Base-by-base conservation (phyloP, 2,797 vertebrate genomes). In the Sebastolobus alascanus region DNA sequence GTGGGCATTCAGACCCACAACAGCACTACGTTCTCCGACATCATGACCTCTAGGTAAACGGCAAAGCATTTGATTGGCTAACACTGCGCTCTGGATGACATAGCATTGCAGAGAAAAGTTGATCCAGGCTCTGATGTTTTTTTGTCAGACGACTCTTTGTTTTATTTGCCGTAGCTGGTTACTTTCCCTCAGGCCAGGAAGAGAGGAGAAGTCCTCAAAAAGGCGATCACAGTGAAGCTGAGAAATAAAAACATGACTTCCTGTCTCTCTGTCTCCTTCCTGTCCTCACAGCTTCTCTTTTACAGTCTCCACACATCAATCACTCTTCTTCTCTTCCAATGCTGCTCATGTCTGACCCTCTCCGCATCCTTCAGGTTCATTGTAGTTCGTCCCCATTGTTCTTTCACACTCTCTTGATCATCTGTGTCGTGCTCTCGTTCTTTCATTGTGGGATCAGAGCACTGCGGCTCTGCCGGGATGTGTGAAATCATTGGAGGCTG, bases 391-490 rank as follows among this genome's bases (percentile, higher is more conserved):
- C 80, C 61, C 75, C 77, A 75, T 87, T 88, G 86, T 91, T 81
- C 82, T 74, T 77, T 81, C 87, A 63, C 83, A 79, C 73, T 75
- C 89, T 84, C 80, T 83, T 85, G 84, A 82, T 92, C 88, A 56
- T 69, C 60, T 66, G 43, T 79, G 73, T 80, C 75, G 61, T 12
- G 71, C 77, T 80, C 66, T 38, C 11, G 5, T 69, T 81, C 84
- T 80, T 78, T 87, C 79, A 50, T 77, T 38, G 69, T 33, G 78
- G 70, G 82, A 89, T 87, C 79, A 79, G 83, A 88, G 80, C 83
- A 38, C 50, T 7, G 66, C 22, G 2, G 80, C 73, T 0, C 80
- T 29, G 66, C 68, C 14, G 79, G 79, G 74, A 86, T 29, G 68
- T 79, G 83, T 80, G 79, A 83, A 80, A 40, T 77, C 67, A 81